phyloP scores from a whole-genome alignment of 2,888 invertebrate genomes.

The Drosophila antonietae region DNA sequence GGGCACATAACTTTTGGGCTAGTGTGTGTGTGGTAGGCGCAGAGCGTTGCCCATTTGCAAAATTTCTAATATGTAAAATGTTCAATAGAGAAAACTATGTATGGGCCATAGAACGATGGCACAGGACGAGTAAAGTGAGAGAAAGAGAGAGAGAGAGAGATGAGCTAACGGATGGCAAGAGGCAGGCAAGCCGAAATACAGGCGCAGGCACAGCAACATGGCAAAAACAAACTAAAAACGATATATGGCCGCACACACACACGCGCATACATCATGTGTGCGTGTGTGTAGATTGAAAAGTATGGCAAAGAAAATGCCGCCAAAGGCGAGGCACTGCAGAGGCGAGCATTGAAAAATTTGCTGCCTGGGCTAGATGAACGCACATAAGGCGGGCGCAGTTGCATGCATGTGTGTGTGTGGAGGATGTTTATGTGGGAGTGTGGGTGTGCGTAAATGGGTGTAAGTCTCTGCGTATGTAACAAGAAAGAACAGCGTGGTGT shows the following conservation, averaged over 20 bases:
- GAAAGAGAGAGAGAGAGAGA: not conserved
- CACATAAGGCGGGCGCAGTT: slow-evolving; percentile 26
- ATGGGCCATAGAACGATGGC: slow-evolving; percentile 55
- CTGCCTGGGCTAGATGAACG: slow-evolving; percentile 30
- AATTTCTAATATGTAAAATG: slow-evolving; percentile 81
- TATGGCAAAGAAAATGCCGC: slow-evolving; percentile 74
- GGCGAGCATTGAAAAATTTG: slow-evolving; percentile 58
- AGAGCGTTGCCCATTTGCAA: slow-evolving; percentile 74
- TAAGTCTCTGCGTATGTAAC: slow-evolving; percentile 1
- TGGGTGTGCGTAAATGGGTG: not conserved
- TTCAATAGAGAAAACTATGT: slow-evolving; percentile 80
- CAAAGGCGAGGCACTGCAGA: slow-evolving; percentile 56
- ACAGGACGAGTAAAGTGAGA: slow-evolving; percentile 8
- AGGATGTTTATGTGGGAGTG: not conserved
- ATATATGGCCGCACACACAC: slow-evolving; percentile 48
- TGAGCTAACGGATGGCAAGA: slow-evolving; percentile 2
- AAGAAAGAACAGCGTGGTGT: slow-evolving; percentile 1
- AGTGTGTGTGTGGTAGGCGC: slow-evolving; percentile 47
- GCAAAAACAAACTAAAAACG: slow-evolving; percentile 70
- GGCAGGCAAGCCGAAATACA: slow-evolving; percentile 7
- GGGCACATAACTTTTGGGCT: slow-evolving; percentile 75
- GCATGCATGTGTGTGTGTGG: not conserved
- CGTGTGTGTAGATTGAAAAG: slow-evolving; percentile 56
- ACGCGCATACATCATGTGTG: slow-evolving; percentile 2
- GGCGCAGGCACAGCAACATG: slow-evolving; percentile 22